phyloP scores from a whole-genome alignment of 2,888 invertebrate species.

The Eubasilissa splendida region DNA sequence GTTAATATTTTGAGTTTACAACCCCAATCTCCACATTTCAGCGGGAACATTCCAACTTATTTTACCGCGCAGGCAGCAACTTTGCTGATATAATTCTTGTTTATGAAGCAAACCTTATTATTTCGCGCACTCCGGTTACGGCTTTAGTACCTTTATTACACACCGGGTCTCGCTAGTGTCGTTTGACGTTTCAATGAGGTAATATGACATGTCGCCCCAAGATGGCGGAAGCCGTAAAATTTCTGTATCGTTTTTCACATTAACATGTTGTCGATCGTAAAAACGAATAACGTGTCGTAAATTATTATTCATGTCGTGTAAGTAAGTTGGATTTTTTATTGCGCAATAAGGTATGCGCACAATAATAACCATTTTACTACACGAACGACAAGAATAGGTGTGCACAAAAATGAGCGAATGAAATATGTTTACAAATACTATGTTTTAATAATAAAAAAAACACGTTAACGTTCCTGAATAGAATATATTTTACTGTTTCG shows the following conservation, averaged over 20 bases:
- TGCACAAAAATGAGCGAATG: too few species aligned
- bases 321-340: too few species aligned
- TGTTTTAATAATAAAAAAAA: too few species aligned
- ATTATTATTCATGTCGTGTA: conserved; percentile 14
- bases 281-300: conserved; percentile 1
- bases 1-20: conserved; percentile 18
- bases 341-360: too few species aligned
- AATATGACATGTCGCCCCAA: conserved; percentile 15
- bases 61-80: conserved; percentile 16
- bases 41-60: conserved; percentile 26
- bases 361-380: too few species aligned
- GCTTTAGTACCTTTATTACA: conserved; percentile 16
- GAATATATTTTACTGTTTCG: too few species aligned
- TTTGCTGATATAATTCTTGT: conserved; percentile 20
- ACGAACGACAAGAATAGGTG: too few species aligned
- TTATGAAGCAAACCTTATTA: conserved; percentile 13
- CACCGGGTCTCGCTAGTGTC: conserved; percentile 22
- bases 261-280: conserved; percentile 28
- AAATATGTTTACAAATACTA: too few species aligned
- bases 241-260: conserved; percentile 8
- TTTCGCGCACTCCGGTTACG: conserved; percentile 25
- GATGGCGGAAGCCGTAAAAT: conserved; percentile 13
- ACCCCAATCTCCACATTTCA: conserved; percentile 11
- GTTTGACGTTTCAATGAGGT: conserved; percentile 26
- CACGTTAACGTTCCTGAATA: too few species aligned